Base-by-base conservation (phyloP, 2,797 vertebrate species). In the Malurus splendens region DNA sequence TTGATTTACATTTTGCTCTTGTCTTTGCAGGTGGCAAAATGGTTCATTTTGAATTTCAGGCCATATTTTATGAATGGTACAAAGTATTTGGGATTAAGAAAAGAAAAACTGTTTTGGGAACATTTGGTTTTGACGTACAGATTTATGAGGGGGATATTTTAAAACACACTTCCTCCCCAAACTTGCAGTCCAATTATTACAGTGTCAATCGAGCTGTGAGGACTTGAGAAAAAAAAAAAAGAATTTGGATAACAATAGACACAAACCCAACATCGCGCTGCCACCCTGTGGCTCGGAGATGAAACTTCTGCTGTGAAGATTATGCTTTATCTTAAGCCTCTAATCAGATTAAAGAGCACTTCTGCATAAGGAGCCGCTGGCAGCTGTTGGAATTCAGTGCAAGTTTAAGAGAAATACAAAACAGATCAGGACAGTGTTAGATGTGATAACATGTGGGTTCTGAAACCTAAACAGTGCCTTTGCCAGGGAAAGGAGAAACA, bases 201-300 rank as follows among this genome's bases (percentile, higher is more conserved):
- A 33, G 18, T 6, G 48, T 12, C 74, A 25, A 36, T 4, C 18
- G 45, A 41, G 16, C 25, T 22, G 13, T 0, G 36, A 68, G 23
- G 39, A 44, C 7, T 23, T 8, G 6, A 48, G 25, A 2, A 36
- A 50, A 18, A 18, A 30, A 11, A 0, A 0, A 0, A 23, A 33
- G 28, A 42, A 51, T 47, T 25, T 25, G 7, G 19, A 8, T 60
- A 30, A 72, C 14, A 16, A 56, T 1, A 19, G 3, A 5, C 19
- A 23, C 54, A 92, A 95, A 94, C 41, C 45, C 87, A 66, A 85
- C 70, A 3, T 42, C 6, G 71, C 6, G 71, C 42, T 86, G 95
- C 93, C 95, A 95, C 87, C 93, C 18, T n/a, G 95, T 84, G 95
- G 92, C 50, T 61, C 6, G 1, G 33, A 18, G 57, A 2, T 7